A percentile compares a stretch with the other conserved stretches of the same genome.
These are phyloP conservation scores for Panopea generosa DNA, from an alignment of 2,888 invertebrate species.

Conservation along the genomic window DNA sequence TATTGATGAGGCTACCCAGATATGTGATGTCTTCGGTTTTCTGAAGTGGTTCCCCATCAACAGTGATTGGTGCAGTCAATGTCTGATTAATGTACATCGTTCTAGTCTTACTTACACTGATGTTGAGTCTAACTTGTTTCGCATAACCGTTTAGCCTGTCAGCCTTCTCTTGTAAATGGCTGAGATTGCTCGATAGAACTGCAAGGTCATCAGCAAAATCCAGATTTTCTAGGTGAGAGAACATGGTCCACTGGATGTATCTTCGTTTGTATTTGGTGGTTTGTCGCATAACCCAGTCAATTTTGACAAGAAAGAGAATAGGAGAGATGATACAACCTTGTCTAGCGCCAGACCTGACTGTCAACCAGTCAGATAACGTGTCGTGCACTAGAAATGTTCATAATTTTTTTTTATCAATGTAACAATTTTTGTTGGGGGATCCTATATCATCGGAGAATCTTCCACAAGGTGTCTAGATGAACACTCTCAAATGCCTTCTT, in stretches of 20 bases:
- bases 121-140: too few species aligned
- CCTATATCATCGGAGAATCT: too few species aligned
- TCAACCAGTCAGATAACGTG: neutral
- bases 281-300: too few species aligned
- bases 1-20: conserved; percentile 5
- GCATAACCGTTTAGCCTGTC: too few species aligned
- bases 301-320: neutral
- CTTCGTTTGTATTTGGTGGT: neutral
- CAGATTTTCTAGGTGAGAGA: neutral
- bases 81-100: neutral
- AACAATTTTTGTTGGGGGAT: too few species aligned
- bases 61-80: neutral
- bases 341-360: neutral
- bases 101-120: too few species aligned
- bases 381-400: neutral
- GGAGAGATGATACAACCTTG: conserved; percentile 14
- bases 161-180: neutral
- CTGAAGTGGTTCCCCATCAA: neutral
- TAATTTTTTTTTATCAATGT: too few species aligned
- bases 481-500: neutral
- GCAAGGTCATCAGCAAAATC: conserved; percentile 8
- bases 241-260: neutral
- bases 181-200: too few species aligned
- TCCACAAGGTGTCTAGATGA: conserved; percentile 2
- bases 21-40: conserved; percentile 7